Percentiles rank a stretch among this genome's conserved stretches.
Conservation (phyloP, 2,888 invertebrate genomes). For the Aproaerema taeniolella region DNA sequence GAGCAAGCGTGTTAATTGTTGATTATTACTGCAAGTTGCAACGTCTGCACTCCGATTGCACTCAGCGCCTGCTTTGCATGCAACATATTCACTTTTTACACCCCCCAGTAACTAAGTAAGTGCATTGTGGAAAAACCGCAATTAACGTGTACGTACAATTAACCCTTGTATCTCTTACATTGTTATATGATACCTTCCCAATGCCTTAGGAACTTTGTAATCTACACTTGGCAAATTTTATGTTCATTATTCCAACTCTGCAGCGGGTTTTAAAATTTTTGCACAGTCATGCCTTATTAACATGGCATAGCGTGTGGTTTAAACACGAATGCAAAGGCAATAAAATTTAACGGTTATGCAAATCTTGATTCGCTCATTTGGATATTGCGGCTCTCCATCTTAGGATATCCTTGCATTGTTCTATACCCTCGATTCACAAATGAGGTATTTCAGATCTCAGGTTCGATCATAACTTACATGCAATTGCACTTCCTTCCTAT, state of each 20-base stretch:
- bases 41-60: slow-evolving; percentile 36
- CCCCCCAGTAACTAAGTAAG: slow-evolving; percentile 26
- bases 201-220: not conserved
- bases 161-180: slow-evolving; percentile 23
- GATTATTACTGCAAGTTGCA: slow-evolving; percentile 35
- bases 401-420: not conserved
- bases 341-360: too few species aligned
- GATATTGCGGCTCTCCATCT: not conserved
- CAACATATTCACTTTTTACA: slow-evolving; percentile 33
- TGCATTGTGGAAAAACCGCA: slow-evolving; percentile 31
- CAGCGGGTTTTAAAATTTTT: too few species aligned
- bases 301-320: too few species aligned
- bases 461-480: slow-evolving; percentile 33
- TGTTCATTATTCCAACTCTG: too few species aligned
- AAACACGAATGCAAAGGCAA: too few species aligned
- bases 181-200: slow-evolving; percentile 6
- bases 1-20: slow-evolving; percentile 57
- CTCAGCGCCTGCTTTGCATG: slow-evolving; percentile 35
- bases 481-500: slow-evolving; percentile 58
- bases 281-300: too few species aligned
- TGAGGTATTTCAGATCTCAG: slow-evolving; percentile 7
- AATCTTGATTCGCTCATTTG: too few species aligned
- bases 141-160: slow-evolving; percentile 32
- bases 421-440: slow-evolving; percentile 1
- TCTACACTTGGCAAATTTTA: slow-evolving; percentile 1